phyloP scores from a whole-genome alignment of 2,888 invertebrate genomes.

The Leptopilina syphax region DNA sequence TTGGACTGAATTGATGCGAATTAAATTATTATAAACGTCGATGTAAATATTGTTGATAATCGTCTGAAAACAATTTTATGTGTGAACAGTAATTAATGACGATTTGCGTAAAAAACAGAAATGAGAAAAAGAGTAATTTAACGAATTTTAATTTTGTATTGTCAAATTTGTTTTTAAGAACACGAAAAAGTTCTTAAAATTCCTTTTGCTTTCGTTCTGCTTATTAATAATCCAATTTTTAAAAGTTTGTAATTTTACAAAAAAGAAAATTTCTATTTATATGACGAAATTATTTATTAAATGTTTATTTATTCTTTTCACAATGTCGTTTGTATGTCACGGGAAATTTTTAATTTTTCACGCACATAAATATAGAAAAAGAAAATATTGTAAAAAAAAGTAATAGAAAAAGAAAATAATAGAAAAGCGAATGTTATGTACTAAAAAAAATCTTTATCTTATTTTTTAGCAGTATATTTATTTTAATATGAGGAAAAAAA shows the following conservation, averaged over 20 bases:
- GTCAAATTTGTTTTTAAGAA: no score
- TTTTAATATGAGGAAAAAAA: not conserved
- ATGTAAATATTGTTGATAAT: slow-evolving; percentile 20
- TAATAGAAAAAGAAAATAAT: not conserved
- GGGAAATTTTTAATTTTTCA: not conserved
- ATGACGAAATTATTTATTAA: not conserved
- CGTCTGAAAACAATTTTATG: not conserved
- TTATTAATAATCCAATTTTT: no score
- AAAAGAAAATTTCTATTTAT: no score
- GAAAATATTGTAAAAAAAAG: not conserved
- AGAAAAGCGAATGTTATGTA: not conserved
- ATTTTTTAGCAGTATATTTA: not conserved
- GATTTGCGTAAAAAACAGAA: not conserved
- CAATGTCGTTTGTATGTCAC: not conserved
- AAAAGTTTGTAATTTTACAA: no score
- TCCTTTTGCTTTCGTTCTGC: no score
- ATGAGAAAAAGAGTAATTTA: no score
- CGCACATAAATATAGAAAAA: not conserved
- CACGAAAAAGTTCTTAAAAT: no score
- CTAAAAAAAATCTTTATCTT: slow-evolving; percentile 9
- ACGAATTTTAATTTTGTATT: no score
- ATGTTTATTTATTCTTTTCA: not conserved
- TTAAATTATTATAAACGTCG: slow-evolving; percentile 16
- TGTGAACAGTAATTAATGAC: not conserved
- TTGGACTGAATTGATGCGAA: not conserved